Evolutionary conservation across 2,888 invertebrate genomes (phyloP).

Genomic region (Miltochrista miniata): DNA sequence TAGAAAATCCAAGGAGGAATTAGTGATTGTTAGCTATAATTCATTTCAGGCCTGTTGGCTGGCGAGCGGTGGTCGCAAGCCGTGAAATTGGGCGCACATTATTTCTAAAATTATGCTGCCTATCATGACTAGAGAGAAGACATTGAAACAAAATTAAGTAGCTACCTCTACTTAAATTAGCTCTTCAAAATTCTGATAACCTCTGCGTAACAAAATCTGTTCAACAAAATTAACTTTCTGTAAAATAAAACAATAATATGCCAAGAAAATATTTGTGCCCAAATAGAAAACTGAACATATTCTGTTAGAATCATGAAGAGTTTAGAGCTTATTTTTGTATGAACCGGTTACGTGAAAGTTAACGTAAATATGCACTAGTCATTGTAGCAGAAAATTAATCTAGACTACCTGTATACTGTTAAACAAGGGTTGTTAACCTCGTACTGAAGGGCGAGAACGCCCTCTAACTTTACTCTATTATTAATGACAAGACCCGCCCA

Average conservation of each 20-base stretch:
- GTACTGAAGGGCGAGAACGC: conserved; percentile 62
- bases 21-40: conserved; percentile 62
- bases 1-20: conserved; percentile 39
- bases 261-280: too few species aligned
- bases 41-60: conserved; percentile 64
- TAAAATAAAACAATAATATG: too few species aligned
- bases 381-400: conserved; percentile 63
- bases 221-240: too few species aligned
- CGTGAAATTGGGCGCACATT: conserved; percentile 76
- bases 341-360: conserved; percentile 34
- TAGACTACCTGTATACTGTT: conserved; percentile 57
- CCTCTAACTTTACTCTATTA: conserved; percentile 78
- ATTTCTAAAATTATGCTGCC: conserved; percentile 64
- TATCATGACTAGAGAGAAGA: conserved; percentile 44
- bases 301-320: conserved; percentile 5
- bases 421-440: conserved; percentile 78
- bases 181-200: background rate
- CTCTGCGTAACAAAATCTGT: background rate
- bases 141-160: conserved; percentile 51
- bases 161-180: too few species aligned
- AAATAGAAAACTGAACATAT: background rate
- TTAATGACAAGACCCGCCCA: conserved; percentile 77
- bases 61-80: conserved; percentile 50
- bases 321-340: conserved; percentile 11
- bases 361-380: conserved; percentile 64